Conservation (phyloP, 2,888 invertebrate species). For the Pterostichus niger region DNA sequence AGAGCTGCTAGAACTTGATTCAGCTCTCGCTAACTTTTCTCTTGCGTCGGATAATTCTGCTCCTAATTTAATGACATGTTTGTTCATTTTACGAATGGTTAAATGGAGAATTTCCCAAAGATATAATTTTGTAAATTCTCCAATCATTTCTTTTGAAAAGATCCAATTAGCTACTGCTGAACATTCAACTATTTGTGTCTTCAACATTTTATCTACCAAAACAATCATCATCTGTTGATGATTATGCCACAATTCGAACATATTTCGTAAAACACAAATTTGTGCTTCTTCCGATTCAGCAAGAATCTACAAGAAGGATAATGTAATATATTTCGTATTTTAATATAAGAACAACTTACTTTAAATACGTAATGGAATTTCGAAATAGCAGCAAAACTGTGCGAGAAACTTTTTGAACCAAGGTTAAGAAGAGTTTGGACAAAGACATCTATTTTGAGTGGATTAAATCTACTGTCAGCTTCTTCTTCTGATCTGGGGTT, state of each 20-base stretch:
- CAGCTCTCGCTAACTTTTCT: constrained; percentile 91
- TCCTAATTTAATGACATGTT: constrained; percentile 92
- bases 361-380: constrained; percentile 96
- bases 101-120: constrained; percentile 98
- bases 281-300: constrained; percentile 98
- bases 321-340: constrained; percentile 12
- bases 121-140: constrained; percentile 95
- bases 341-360: constrained; percentile 77
- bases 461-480: constrained; percentile 89
- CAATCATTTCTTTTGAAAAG: constrained; percentile 95
- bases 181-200: constrained; percentile 98
- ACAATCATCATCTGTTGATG: constrained; percentile 99
- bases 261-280: constrained; percentile 93
- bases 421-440: constrained; percentile 96
- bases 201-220: constrained; percentile 97
- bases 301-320: constrained; percentile 82
- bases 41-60: constrained; percentile 91
- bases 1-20: constrained; percentile 89
- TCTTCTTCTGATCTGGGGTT: constrained; percentile 89
- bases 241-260: constrained; percentile 96
- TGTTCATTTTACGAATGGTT: constrained; percentile 98
- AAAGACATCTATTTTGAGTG: constrained; percentile 97
- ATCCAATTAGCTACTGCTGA: constrained; percentile 99
- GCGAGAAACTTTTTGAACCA: constrained; percentile 98
- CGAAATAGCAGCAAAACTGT: constrained; percentile 98